Percentiles rank a stretch among this genome's conserved stretches.
Evolutionary conservation across 2,888 invertebrate species (phyloP).

Genomic region (Caradrina clavipalpis): DNA sequence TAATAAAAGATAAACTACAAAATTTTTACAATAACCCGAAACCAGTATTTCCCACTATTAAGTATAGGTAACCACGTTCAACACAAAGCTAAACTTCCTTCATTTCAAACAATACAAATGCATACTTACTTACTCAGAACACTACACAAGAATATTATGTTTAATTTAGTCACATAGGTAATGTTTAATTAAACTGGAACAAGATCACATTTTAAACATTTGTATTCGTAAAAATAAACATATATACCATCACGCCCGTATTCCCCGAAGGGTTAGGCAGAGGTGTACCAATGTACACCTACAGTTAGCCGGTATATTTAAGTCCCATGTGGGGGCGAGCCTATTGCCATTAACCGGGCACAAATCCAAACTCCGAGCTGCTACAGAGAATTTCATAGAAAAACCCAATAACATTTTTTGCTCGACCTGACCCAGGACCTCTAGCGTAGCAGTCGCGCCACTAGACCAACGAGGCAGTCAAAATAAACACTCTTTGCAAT

Average conservation of each 20-base stretch:
- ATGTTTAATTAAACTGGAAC: neutral
- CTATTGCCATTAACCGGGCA: too few species aligned
- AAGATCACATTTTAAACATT: neutral
- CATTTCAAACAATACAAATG: conserved; percentile 13
- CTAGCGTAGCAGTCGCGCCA: too few species aligned
- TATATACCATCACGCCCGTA: too few species aligned
- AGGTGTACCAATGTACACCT: too few species aligned
- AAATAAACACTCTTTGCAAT: neutral
- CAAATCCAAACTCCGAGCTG: too few species aligned
- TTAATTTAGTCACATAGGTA: neutral
- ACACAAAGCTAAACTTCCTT: conserved; percentile 1
- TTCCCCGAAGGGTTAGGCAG: too few species aligned
- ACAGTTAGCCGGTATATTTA: too few species aligned
- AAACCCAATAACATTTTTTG: too few species aligned
- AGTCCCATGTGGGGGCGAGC: too few species aligned
- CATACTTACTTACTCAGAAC: neutral
- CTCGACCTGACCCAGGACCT: too few species aligned
- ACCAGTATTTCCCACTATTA: neutral
- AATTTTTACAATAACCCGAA: neutral
- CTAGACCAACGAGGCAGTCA: too few species aligned
- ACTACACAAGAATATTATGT: conserved; percentile 3
- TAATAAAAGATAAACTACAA: neutral
- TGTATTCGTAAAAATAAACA: neutral
- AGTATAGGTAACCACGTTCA: neutral
- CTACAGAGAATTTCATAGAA: too few species aligned